Base-by-base conservation (phyloP, 1,140 invertebrate species). In the Coptotermes formosanus region DNA sequence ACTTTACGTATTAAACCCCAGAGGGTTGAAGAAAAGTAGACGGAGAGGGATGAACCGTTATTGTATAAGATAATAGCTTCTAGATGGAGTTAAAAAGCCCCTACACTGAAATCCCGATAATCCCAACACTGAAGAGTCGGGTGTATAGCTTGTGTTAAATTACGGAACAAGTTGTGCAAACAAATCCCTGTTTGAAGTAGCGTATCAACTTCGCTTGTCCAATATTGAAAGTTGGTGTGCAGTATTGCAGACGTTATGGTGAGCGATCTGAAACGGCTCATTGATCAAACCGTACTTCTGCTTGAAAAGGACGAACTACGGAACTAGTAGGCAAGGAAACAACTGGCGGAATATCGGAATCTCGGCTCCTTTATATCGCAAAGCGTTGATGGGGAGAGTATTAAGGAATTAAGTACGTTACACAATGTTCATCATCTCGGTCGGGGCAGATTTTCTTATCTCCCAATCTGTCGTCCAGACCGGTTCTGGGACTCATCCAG, bases 1-100 rank as follows among this genome's bases (percentile, higher is more conserved):
- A 75, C 64, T 75, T 75, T 30, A 75, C 14, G 64, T 75, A 75
- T 75, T 75, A 75, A 75, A 75, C 64, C 64, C n/a, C 8, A 30
- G 64, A n/a, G 64, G 25, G 64, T 25, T 75, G 64, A 30, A n/a
- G n/a, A 8, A 75, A 55, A 16, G 52, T 55, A 55, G 52, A 55
- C 52, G 19, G 52, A 75, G 64, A 75, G 64, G 64, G 64, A 75
- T 30, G 64, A 75, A 75, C 64, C 25, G 30, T n/a, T n/a, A 75
- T 75, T 75, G n/a, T 75, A 75, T 8, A 75, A 75, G 64, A 75
- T 75, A 75, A 75, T 75, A 75, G 64, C 25, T 75, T 75, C 64
- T 75, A 75, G 64, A n/a, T 75, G 64, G n/a, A 75, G 64, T 75
- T 75, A 75, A 75, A 75, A 75, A 75, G 64, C 64, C 64, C n/a